Conservation (phyloP, 2,797 vertebrate genomes). For the Coilia nasus region DNA sequence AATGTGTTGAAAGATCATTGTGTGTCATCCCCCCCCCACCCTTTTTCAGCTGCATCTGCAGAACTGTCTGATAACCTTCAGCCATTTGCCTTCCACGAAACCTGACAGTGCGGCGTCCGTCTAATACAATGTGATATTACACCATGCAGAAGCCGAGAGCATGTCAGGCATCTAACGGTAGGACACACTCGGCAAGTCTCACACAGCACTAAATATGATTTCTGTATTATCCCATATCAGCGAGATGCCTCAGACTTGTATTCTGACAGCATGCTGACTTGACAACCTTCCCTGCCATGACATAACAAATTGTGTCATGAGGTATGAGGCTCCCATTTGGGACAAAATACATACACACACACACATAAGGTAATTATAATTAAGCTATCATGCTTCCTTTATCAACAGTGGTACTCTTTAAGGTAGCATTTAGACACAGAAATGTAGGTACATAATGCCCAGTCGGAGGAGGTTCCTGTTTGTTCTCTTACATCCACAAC, state of each 20-base stretch:
- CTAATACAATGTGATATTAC: no score
- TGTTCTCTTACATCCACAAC: neutral
- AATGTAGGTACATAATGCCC: neutral
- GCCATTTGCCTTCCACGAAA: no score
- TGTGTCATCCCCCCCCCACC: no score
- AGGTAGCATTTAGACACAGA: neutral
- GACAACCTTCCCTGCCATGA: neutral
- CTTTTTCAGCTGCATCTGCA: no score
- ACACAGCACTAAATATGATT: neutral
- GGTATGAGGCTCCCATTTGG: no score
- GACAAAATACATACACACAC: no score
- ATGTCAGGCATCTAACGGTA: neutral
- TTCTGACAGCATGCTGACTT: slow-evolving; percentile 1
- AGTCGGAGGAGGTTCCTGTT: neutral
- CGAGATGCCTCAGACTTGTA: neutral
- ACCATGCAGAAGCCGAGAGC: neutral
- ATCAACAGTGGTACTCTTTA: neutral
- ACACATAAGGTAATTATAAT: neutral
- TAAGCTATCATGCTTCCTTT: neutral
- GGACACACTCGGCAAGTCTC: neutral
- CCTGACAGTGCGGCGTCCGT: no score
- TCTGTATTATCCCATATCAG: neutral
- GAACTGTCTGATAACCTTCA: no score
- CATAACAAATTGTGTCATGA: neutral
- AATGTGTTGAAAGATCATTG: no score